Base-by-base conservation (phyloP, 2,888 invertebrate genomes). In the Chloroclysta siterata region DNA sequence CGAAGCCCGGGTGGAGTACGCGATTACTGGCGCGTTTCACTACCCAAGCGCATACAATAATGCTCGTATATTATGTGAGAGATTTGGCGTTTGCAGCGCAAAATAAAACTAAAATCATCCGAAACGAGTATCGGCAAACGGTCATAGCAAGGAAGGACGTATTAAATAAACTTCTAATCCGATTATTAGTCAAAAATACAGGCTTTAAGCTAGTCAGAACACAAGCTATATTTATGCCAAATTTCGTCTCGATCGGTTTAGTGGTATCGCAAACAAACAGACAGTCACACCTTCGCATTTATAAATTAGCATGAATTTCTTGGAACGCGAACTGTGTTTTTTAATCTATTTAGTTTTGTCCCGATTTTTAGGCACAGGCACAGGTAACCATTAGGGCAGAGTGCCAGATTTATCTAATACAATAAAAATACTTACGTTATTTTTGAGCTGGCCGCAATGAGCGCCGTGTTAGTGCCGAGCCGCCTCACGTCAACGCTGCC, bases 401-500 rank as follows among this genome's bases (percentile, higher is more conserved):
- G 15, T 65, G 60, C 60, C 65, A 65, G 50, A 56, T 59, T 29
- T 53, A 60, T 47, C 55, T 44, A 53, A 59, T 56, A 63, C 62
- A 65, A 60, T 52, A 52, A 59, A 63, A 65, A 59, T 44, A 84
- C 89, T 93, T 87, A 96, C 96, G 94, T 94, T 66, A 82, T 79
- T 66, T 93, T 94, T 77, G 94, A 94, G 67, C 91, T 87, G 22
- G 95, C 93, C 1, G 96, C 96, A 41, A 96, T 89, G 15, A 96
- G 83, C 5, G 95, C 95, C 5, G 91, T 84, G 50, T 85, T 86
- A 29, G 79, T 79, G 11, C 94, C 93, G 64, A 92, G 85, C 44
- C 93, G 93, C 77, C 94, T 94, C 11, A 96, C 87, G 82, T 96
- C 96, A 33, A 96, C 91, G 44, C 93, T 90, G 0, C 96, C 96